phyloP scores from a whole-genome alignment of 2,113 vertebrate genomes.

The Ammospiza caudacuta region DNA sequence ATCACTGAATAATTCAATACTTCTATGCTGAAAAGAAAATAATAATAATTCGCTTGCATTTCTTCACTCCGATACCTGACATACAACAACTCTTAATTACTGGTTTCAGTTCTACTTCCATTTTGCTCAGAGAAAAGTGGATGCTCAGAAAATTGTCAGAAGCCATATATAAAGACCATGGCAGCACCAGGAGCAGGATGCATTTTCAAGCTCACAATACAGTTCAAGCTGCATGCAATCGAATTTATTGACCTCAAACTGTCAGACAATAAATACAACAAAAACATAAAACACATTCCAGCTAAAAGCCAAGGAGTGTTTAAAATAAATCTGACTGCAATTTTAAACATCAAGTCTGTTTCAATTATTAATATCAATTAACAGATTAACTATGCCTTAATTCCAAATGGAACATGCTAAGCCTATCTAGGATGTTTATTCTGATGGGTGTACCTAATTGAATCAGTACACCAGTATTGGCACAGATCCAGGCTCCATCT shows the following conservation, averaged over 20 bases:
- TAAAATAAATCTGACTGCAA: neutral
- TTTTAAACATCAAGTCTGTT: neutral
- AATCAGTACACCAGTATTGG: neutral
- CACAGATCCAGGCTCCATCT: neutral
- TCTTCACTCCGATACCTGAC: neutral
- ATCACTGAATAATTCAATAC: neutral
- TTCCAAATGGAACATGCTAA: constrained; percentile 24
- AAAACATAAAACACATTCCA: neutral
- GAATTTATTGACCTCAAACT: neutral
- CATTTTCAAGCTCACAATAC: neutral
- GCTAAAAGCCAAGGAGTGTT: neutral
- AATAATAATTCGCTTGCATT: neutral
- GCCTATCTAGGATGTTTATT: neutral
- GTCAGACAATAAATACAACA: neutral
- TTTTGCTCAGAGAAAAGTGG: neutral
- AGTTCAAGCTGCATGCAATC: neutral
- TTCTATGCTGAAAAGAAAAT: neutral
- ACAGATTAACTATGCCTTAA: constrained; percentile 10
- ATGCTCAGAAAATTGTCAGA: neutral
- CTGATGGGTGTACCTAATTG: neutral
- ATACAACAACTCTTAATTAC: neutral
- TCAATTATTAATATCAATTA: constrained; percentile 54
- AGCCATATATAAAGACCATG: neutral
- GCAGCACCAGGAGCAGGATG: neutral
- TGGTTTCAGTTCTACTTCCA: neutral